Evolutionary conservation across 2,113 vertebrate genomes (phyloP).

Genomic region (Haemorhous mexicanus): DNA sequence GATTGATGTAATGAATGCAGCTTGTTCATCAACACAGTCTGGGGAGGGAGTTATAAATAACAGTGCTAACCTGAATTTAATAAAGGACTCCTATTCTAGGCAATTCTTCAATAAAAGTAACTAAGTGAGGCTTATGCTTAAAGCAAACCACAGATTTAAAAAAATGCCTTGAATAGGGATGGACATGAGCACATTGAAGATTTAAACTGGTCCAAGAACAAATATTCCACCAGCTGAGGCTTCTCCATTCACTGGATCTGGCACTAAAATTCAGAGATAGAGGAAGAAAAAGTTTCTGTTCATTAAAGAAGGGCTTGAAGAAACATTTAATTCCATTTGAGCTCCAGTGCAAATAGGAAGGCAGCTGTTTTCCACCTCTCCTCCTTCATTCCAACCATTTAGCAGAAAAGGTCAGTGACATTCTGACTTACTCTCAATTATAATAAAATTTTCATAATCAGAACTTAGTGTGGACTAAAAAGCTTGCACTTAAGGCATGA

Average conservation of each 20-base stretch:
- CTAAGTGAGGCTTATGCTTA: not conserved
- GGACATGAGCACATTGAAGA: fast-evolving
- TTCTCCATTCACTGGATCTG: not conserved
- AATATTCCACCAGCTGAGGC: not conserved
- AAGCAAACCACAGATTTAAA: not conserved
- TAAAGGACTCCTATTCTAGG: not conserved
- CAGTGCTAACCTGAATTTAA: not conserved
- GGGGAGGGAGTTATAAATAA: not conserved
- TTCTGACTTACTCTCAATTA: not conserved
- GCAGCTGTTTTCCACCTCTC: not conserved
- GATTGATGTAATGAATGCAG: not conserved
- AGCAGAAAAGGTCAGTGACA: not conserved
- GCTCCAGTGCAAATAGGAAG: not conserved
- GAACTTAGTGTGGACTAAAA: not conserved
- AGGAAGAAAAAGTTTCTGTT: not conserved
- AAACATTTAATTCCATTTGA: not conserved
- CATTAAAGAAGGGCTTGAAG: not conserved
- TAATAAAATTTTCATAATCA: constrained; percentile 13
- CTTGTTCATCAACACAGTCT: not conserved
- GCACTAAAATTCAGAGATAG: not conserved
- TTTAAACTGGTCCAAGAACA: not conserved
- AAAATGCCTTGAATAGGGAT: not conserved
- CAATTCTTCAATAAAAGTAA: not conserved
- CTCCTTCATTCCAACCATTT: not conserved
- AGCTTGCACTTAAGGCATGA: not conserved